Percentiles rank a stretch among this genome's conserved stretches.
These are phyloP conservation scores for Tetraneura akinire DNA, from an alignment of 1,140 invertebrate species.

Conservation along the genomic window DNA sequence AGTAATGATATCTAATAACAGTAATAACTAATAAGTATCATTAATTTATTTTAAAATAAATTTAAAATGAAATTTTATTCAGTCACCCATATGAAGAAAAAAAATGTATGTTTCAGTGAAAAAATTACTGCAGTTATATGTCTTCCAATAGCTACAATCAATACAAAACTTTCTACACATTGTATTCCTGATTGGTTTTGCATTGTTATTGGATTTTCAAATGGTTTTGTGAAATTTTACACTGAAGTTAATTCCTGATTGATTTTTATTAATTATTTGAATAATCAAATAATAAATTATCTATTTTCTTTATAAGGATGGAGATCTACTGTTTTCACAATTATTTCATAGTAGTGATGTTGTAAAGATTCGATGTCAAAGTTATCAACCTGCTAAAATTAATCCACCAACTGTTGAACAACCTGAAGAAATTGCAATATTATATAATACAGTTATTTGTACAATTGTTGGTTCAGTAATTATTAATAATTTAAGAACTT, in stretches of 20 bases:
- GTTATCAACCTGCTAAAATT: slow-evolving; percentile 65
- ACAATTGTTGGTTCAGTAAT: slow-evolving; percentile 36
- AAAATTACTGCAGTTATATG: slow-evolving; percentile 64
- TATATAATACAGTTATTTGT: slow-evolving; percentile 39
- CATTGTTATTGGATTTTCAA: slow-evolving; percentile 81
- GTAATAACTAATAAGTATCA: too few species aligned
- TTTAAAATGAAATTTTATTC: too few species aligned
- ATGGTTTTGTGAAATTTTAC: slow-evolving; percentile 84
- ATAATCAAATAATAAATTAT: slow-evolving; percentile 13
- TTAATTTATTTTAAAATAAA: too few species aligned
- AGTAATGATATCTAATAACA: too few species aligned
- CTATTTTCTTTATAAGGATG: slow-evolving; percentile 64
- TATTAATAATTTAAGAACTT: slow-evolving; percentile 26
- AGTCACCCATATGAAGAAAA: too few species aligned
- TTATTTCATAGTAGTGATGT: slow-evolving; percentile 82
- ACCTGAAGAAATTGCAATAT: slow-evolving; percentile 69
- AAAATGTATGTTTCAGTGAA: slow-evolving; percentile 59
- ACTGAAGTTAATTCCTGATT: slow-evolving; percentile 65
- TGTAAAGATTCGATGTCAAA: slow-evolving; percentile 78
- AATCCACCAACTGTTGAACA: slow-evolving; percentile 62
- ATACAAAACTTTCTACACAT: slow-evolving; percentile 66
- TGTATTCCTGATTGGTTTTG: slow-evolving; percentile 91
- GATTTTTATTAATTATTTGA: slow-evolving; percentile 32
- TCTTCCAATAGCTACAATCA: slow-evolving; percentile 70
- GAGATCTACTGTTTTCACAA: slow-evolving; percentile 78